Evolutionary conservation across 1,140 invertebrate genomes (phyloP).

Genomic region (Rhyacophila brunnea): DNA sequence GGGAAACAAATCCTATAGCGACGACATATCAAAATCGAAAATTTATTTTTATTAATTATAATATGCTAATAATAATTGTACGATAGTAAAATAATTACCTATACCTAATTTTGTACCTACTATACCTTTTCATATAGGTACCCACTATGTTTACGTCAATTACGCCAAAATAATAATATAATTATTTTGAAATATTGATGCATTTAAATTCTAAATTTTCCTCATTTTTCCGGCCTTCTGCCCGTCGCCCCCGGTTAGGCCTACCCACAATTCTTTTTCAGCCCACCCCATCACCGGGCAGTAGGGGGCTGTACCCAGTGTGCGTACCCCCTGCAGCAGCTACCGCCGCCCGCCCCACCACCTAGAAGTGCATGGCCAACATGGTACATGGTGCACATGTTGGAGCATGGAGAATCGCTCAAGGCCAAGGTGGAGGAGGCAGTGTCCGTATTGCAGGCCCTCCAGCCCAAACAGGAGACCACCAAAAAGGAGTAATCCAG

Average conservation of each 20-base stretch:
- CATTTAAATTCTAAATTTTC: too few species aligned
- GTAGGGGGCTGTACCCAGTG: constrained; percentile 60
- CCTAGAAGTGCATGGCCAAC: constrained; percentile 83
- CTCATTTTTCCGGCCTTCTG: constrained; percentile 60
- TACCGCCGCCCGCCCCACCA: constrained; percentile 66
- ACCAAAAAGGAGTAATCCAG: constrained; percentile 68
- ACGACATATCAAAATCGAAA: too few species aligned
- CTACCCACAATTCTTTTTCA: constrained; percentile 69
- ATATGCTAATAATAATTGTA: too few species aligned
- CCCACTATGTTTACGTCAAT: too few species aligned
- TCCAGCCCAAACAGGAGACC: constrained; percentile 88
- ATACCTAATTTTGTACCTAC: too few species aligned
- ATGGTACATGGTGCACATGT: constrained; percentile 95
- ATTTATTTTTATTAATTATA: too few species aligned
- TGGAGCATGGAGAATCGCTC: constrained; percentile 93
- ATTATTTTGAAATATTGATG: too few species aligned
- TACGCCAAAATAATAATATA: too few species aligned
- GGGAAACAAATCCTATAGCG: too few species aligned
- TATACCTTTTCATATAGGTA: too few species aligned
- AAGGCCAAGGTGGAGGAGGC: constrained; percentile 97
- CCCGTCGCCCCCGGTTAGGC: constrained; percentile 65
- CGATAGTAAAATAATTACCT: too few species aligned
- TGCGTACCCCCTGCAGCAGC: constrained; percentile 67
- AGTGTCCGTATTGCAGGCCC: constrained; percentile 94
- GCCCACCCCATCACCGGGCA: constrained; percentile 85